Conservation (phyloP, 2,113 vertebrate genomes). For the Glareola pratincola region DNA sequence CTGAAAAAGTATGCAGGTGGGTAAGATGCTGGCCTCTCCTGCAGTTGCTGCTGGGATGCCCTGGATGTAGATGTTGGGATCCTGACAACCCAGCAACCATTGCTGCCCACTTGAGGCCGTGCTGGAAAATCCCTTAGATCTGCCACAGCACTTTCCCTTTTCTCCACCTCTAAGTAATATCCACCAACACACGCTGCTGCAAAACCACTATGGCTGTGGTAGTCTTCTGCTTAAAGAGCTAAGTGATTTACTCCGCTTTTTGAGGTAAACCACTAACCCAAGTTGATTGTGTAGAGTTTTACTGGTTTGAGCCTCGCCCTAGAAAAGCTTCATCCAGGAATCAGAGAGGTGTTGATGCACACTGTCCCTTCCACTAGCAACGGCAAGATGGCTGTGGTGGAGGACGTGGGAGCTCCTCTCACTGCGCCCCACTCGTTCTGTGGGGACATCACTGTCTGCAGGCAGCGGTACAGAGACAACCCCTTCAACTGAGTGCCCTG, state of each 20-base stretch:
- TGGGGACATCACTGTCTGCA: neutral
- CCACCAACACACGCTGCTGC: neutral
- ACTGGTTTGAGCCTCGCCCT: neutral
- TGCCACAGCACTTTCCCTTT: neutral
- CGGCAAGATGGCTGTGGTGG: neutral
- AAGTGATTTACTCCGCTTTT: neutral
- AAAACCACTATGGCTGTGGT: neutral
- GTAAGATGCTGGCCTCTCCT: neutral
- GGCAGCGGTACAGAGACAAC: neutral
- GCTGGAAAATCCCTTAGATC: neutral
- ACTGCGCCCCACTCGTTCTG: fast-evolving
- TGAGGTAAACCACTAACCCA: conserved; percentile 53
- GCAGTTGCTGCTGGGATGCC: neutral
- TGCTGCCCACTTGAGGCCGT: neutral
- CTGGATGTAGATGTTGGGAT: neutral
- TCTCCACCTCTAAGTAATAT: neutral
- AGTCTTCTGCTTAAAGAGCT: neutral
- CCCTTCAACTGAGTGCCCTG: neutral
- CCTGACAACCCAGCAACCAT: neutral
- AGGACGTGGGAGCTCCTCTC: neutral
- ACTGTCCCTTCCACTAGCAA: neutral
- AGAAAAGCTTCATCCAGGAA: neutral
- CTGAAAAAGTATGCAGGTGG: neutral
- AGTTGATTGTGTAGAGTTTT: neutral
- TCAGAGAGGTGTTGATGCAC: neutral